phyloP scores from a whole-genome alignment of 2,888 invertebrate species.

The Tineola bisselliella region DNA sequence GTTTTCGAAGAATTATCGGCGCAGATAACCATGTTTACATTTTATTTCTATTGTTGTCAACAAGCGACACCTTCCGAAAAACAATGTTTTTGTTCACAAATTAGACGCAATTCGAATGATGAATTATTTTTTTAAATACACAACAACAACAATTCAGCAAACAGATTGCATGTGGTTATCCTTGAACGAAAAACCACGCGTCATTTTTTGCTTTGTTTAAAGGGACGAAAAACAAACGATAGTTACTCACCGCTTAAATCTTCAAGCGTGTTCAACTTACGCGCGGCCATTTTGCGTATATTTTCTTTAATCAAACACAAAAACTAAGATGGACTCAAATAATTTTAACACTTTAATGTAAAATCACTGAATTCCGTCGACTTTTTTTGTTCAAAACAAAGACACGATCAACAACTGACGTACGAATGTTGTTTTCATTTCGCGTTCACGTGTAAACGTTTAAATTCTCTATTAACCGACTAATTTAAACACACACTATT shows the following conservation, averaged over 20 bases:
- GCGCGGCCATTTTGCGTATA: slow-evolving; percentile 43
- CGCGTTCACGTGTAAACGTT: neutral
- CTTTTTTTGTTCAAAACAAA: slow-evolving; percentile 5
- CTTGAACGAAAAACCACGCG: neutral
- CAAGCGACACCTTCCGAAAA: neutral
- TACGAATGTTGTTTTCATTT: neutral
- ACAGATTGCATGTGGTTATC: neutral
- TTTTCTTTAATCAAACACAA: slow-evolving; percentile 16
- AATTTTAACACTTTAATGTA: neutral
- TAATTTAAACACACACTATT: neutral
- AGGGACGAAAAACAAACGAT: neutral
- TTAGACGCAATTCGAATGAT: too few species aligned
- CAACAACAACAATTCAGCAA: too few species aligned
- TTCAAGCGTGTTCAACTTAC: slow-evolving; percentile 59
- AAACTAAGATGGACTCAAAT: neutral
- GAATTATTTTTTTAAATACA: too few species aligned
- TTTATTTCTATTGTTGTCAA: neutral
- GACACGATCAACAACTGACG: neutral
- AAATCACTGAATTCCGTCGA: neutral
- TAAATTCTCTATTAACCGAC: neutral
- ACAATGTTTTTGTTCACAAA: neutral
- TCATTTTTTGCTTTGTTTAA: slow-evolving; percentile 1
- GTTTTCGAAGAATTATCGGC: neutral
- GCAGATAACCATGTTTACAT: neutral
- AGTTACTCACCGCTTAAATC: slow-evolving; percentile 59